Evolutionary conservation across 2,888 invertebrate genomes (phyloP), one percentile per base, ranked within the genome.

Genomic region (Myopa tessellatipennis): DNA sequence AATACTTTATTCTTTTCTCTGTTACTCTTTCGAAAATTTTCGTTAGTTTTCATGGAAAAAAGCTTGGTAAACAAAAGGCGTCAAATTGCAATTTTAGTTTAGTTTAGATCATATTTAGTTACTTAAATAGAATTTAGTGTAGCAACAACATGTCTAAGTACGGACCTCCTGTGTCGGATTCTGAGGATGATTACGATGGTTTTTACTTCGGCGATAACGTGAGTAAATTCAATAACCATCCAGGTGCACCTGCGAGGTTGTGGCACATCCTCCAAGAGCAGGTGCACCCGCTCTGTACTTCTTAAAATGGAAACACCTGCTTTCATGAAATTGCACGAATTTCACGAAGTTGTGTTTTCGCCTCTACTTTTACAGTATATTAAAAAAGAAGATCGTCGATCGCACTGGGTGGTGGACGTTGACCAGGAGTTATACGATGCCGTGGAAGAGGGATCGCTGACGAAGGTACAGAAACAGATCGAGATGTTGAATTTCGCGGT

Each of bases 181-280:
- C 89, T 0, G 88, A 88, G 34, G 87, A 84, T 69, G 82, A 83
- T 79, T 89, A 88, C 73, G 89, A 88, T 61, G 89, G 89, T 0
- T 89, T 88, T 74, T 83, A 78, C 70, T 89, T 89, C 81, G 84
- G 87, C 14, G 86, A 86, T 74, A 81, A 80, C 65, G 87, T 86
- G 78, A 84, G 83, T 79, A 76, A 10, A 55, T 14, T n/a, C 34
- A 34, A 65, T 12, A 34, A 12, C 4, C 26, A 16, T 3, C 4
- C n/a, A n/a, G 10, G 26, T 61, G 14, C n/a, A 12, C 34, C n/a
- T 26, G 26, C 26, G 26, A 26, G 26, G 1, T 26, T 26, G 26
- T 26, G 10, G 45, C 45, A 45, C 65, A 36, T 63, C 6, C 67
- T 67, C 67, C 73, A 73, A 63, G 73, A 61, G 34, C 73, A 73